Percentiles rank a stretch among this genome's conserved stretches.
These are phyloP conservation scores for Lates japonicus DNA, from an alignment of 2,797 vertebrate genomes.

Conservation along the genomic window DNA sequence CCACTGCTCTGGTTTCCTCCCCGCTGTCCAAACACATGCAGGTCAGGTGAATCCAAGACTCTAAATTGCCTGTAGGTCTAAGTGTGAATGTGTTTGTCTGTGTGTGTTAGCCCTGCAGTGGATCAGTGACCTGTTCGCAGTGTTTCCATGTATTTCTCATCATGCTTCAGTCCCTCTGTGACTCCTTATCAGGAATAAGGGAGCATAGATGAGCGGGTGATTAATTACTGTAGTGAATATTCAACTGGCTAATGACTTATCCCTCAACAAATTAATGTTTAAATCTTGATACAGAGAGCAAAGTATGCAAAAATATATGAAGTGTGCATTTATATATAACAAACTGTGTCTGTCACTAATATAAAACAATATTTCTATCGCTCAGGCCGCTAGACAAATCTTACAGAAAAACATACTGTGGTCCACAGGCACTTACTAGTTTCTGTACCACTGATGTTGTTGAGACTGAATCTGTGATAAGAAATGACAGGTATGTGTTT, in stretches of 20 bases:
- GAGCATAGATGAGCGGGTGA: constrained; percentile 1
- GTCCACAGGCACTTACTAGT: too few relatives aligned
- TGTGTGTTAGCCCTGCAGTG: not conserved
- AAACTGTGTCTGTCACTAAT: not conserved
- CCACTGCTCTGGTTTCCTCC: constrained; percentile 14
- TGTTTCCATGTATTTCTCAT: not conserved
- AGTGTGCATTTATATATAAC: not conserved
- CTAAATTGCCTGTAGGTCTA: not conserved
- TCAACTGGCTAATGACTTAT: not conserved
- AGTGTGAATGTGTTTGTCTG: constrained; percentile 10
- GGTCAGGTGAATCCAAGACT: constrained; percentile 19
- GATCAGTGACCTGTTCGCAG: not conserved
- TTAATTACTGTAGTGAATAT: not conserved
- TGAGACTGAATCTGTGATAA: constrained; percentile 14
- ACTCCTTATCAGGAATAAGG: not conserved
- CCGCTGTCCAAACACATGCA: constrained; percentile 15
- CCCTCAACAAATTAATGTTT: too few relatives aligned
- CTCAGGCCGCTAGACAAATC: not conserved
- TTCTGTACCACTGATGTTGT: constrained; percentile 4
- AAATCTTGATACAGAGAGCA: not conserved
- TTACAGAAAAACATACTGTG: too few relatives aligned
- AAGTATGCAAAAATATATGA: not conserved
- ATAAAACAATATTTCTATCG: not conserved
- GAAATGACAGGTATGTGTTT: not conserved
- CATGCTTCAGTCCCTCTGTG: not conserved